These are phyloP conservation scores for Actinemys pallida DNA, from an alignment of 2,113 vertebrate genomes.

Conservation along the genomic window DNA sequence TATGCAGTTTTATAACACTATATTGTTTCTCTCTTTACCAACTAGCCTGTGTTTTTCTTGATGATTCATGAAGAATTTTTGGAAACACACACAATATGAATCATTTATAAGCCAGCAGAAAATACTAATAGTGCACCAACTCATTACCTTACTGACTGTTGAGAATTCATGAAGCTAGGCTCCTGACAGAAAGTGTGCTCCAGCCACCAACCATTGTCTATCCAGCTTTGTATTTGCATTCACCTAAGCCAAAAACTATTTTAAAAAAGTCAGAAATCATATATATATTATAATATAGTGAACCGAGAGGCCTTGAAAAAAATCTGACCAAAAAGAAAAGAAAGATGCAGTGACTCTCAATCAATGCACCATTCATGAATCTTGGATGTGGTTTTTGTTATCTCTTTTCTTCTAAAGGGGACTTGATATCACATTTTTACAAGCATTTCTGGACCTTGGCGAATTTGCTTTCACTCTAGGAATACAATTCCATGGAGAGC, in stretches of 20 bases:
- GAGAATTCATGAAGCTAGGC: not conserved
- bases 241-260: not conserved
- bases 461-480: not conserved
- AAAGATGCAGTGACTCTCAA: not conserved
- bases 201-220: not conserved
- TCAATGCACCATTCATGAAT: not conserved
- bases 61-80: not conserved
- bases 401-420: not conserved
- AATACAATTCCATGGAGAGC: not conserved
- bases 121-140: not conserved
- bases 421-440: not conserved
- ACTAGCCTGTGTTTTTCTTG: not conserved
- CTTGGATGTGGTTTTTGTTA: not conserved
- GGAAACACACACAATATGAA: not conserved
- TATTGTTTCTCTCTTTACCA: not conserved
- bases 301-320: not conserved
- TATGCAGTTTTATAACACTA: not conserved
- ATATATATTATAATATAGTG: not conserved
- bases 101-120: not conserved
- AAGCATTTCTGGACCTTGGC: not conserved
- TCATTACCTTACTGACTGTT: not conserved
- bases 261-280: not conserved
- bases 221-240: not conserved
- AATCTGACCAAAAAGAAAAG: not conserved
- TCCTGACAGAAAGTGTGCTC: not conserved